Base-by-base conservation (phyloP, 2,888 invertebrate species). In the Ichneumoninae sp. region DNA sequence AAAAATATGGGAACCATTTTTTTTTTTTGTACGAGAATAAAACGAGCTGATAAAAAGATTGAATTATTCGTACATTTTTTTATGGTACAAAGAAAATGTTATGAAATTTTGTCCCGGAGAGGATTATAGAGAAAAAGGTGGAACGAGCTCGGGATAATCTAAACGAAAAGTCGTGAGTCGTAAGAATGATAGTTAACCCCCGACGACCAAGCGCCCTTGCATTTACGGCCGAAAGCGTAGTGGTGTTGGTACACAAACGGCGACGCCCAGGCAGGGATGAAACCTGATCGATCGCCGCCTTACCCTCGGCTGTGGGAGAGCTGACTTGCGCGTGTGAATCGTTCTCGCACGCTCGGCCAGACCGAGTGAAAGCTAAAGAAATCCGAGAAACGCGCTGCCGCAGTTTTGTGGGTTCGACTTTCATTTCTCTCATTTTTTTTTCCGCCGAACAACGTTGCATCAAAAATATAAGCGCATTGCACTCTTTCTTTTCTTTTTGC, bases 201-300 rank as follows among this genome's bases (percentile, higher is more conserved):
- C 44, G 63, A 57, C 76, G 65, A 52, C 69, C 65, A 60, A 66
- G 69, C 69, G 40, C 40, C 74, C 66, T 57, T 74, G 75, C 52
- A 63, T 60, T 40, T 22, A 76, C 33, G 52, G 16, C 54, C 50
- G 36, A 22, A 78, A 63, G 60, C 44, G 54, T 26, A 44, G 36
- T 40, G 19, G 57, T 57, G 47, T 66, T 44, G 54, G 66, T 80
- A 60, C 70, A 44, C 57, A 82, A 44, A 68, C 80, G 79, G 69
- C 79, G 75, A 81, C 82, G 85, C 87, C 85, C 83, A 70, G 81
- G 84, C 81, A 87, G 87, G 86, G 87, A 87, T 87, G 87, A 86
- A 86, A 88, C 84, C 84, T 87, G 87, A 88, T 88, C 88, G 88
- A 88, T 88, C 87, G 88, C 70, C 69, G 85, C 75, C 78, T 85